These are phyloP conservation scores for Penelope pileata DNA, from an alignment of 2,113 vertebrate genomes.

Conservation along the genomic window DNA sequence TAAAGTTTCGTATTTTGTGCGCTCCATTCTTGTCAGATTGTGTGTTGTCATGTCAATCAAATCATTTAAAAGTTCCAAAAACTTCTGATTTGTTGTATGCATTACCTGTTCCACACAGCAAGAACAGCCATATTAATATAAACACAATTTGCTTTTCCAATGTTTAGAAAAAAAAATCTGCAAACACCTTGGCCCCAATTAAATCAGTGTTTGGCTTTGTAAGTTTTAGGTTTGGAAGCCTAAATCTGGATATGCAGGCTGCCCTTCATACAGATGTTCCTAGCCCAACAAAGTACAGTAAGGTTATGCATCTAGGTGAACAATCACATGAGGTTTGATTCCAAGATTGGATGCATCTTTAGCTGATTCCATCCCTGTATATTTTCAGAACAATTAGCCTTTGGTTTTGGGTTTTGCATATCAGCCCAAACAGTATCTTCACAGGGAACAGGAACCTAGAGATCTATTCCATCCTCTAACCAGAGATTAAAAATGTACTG, in stretches of 20 bases:
- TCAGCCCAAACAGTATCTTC: neutral
- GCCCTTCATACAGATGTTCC: neutral
- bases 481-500: neutral
- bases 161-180: neutral
- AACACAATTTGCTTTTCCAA: neutral
- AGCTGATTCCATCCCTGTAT: neutral
- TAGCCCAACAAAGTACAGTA: neutral
- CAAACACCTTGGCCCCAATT: neutral
- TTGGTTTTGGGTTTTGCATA: neutral
- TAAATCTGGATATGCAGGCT: neutral
- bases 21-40: constrained; percentile 71
- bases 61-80: constrained; percentile 73
- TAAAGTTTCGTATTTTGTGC: constrained; percentile 76
- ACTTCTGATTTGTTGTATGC: constrained; percentile 73
- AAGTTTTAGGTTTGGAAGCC: neutral
- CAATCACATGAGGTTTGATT: neutral
- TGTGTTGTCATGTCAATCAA: constrained; percentile 76
- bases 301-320: neutral
- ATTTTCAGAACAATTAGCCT: neutral
- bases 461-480: neutral
- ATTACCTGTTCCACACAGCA: constrained; percentile 63
- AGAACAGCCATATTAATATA: neutral
- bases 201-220: neutral
- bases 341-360: neutral
- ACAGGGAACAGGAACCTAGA: neutral